phyloP scores from a whole-genome alignment of 2,888 invertebrate genomes.

The Latrodectus hesperus region DNA sequence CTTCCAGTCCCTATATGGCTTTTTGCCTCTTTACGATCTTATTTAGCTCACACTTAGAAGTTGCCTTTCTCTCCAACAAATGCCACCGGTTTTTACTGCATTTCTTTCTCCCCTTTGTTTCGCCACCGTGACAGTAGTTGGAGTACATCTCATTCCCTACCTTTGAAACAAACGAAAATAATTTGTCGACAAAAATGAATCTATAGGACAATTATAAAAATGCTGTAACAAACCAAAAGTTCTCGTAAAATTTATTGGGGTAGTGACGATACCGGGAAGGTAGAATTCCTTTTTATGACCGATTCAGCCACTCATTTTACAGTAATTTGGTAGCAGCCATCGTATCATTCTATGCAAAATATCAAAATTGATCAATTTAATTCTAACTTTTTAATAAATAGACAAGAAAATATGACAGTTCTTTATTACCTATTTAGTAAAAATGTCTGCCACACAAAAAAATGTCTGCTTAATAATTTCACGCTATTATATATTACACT shows the following conservation, averaged over 20 bases:
- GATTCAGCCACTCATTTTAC: neutral
- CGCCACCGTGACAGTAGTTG: neutral
- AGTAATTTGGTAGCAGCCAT: too few relatives aligned
- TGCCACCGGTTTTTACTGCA: neutral
- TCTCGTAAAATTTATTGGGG: conserved; percentile 39
- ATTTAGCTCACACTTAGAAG: conserved; percentile 32
- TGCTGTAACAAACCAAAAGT: conserved; percentile 20
- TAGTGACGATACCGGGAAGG: conserved; percentile 10
- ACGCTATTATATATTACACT: too few relatives aligned
- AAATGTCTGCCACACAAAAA: too few relatives aligned
- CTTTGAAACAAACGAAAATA: too few relatives aligned
- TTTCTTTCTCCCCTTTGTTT: conserved; percentile 11
- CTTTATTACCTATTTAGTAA: too few relatives aligned
- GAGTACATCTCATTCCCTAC: neutral
- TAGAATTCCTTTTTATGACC: conserved; percentile 28
- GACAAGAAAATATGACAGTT: too few relatives aligned
- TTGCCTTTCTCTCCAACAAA: conserved; percentile 13
- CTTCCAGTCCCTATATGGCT: conserved; percentile 15
- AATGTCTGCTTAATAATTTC: too few relatives aligned
- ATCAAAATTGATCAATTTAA: too few relatives aligned
- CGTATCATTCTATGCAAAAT: too few relatives aligned
- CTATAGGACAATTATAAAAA: neutral
- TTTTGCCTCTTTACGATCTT: conserved; percentile 56
- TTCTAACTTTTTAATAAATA: too few relatives aligned
- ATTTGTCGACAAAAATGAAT: too few relatives aligned